Evolutionary conservation across 1,140 invertebrate genomes (phyloP), one percentile per base, ranked within the genome.

Genomic region (Achatina immaculata): DNA sequence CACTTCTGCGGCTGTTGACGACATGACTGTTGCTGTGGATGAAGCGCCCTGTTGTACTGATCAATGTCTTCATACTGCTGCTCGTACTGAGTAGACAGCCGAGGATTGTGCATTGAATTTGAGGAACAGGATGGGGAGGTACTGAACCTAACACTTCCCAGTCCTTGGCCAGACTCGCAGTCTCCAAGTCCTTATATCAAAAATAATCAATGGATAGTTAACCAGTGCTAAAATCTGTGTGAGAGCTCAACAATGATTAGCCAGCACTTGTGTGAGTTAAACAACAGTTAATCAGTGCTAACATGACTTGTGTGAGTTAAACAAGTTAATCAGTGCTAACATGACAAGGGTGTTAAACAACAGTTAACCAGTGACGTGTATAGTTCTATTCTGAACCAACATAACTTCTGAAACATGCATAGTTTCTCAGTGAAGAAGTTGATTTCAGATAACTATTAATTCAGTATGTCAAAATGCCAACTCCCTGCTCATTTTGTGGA

Each of bases 11-110:
- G 42, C 38, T 40, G 36, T 40, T 42, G 42, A 3, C 34, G 16
- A 21, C 3, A 31, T 21, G n/a, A 31, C 7, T 45, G 14, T 9
- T 71, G 40, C 28, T 6, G 34, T 31, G 16, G 7, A 4, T 42
- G 38, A 28, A 24, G 38, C n/a, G 38, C 7, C 42, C 38, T n/a
- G 38, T 45, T 40, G 34, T 71, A 71, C 68, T 71, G 68, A 38
- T 71, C 68, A 24, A 71, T 71, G 38, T 71, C 68, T 21, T 71
- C 68, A 31, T 71, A 71, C 1, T 71, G 68, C 36, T 71, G 68
- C 36, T 71, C 68, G 24, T 42, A 71, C 38, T 71, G 68, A 42
- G 38, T 42, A 4, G 68, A 71, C 68, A 71, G 68, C 3, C 68
- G 38, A 3, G 68, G 68, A 19, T 42, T 42, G 24, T 7, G 40